Conservation (phyloP, 2,888 invertebrate species). For the Ceratothoa steindachneri region DNA sequence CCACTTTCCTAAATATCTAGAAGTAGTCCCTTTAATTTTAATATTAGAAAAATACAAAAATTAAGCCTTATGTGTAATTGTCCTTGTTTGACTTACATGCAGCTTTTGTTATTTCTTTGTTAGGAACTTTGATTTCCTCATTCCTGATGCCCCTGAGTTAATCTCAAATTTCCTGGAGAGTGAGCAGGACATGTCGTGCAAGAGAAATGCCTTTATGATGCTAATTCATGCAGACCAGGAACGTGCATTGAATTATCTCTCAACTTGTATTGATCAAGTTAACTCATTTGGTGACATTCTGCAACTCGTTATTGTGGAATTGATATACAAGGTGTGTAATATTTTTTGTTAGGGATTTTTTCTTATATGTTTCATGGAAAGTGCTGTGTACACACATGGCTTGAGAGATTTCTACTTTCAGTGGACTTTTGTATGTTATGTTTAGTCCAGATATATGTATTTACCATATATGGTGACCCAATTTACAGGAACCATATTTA, state of each 20-base stretch:
- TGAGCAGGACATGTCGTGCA: constrained; percentile 98
- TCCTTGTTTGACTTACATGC: no score
- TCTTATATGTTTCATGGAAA: background rate
- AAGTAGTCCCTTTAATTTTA: no score
- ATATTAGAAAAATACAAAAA: no score
- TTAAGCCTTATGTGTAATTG: no score
- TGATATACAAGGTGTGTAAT: constrained; percentile 84
- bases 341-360: constrained; percentile 9
- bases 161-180: constrained; percentile 89
- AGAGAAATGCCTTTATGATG: constrained; percentile 98
- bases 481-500: no score
- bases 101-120: constrained; percentile 13
- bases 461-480: no score
- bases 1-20: no score
- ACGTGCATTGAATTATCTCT: constrained; percentile 83
- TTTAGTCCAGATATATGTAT: no score
- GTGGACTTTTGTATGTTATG: no score
- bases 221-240: constrained; percentile 94
- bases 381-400: background rate
- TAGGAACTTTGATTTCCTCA: constrained; percentile 94
- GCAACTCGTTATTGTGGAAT: constrained; percentile 95
- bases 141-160: constrained; percentile 96
- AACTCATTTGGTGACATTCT: constrained; percentile 92
- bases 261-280: constrained; percentile 90
- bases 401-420: background rate